Evolutionary conservation across 2,113 vertebrate species (phyloP), one percentile per base, ranked within the genome.

Genomic region (Verasper variegatus): DNA sequence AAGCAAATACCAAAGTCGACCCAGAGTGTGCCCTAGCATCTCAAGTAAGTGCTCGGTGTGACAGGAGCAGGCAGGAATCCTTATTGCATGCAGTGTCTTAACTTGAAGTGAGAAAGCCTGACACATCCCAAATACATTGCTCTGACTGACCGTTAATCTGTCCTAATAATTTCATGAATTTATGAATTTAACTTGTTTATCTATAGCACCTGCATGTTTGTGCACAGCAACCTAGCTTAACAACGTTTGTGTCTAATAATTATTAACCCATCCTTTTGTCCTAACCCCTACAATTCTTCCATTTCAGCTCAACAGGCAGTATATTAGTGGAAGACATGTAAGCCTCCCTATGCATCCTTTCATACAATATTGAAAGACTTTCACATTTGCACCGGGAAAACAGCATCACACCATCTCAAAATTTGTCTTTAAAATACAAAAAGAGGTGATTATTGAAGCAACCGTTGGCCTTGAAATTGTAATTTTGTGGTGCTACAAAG

Each of bases 281-380:
- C 92, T 95, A 94, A 94, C 86, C 78, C 87, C 60, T 90, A 78
- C 86, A 90, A 90, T 94, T 94, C 91, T 94, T 93, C 92, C 90
- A 92, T 94, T 95, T 90, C 93, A 95, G 94, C 93, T 94, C 93
- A 94, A 94, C 93, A 94, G 89, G 79, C 94, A 94, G 92, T 94
- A 92, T 95, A 90, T 94, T 95, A 94, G 94, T 95, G 93, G 93
- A 95, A 91, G 93, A 95, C 94, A 94, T 93, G 94, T 95, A 95
- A 95, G 94, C 91, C 87, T 90, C 83, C 92, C 90, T 91, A 85
- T 89, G 90, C 88, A 91, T 92, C 86, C 85, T 92, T 91, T 89
- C 78, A 83, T 86, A 82, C 75, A 59, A 81, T 75, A 77, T 20
- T 86, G 83, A 92, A 93, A 92, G 88, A 86, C 89, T 78, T 90